phyloP scores from a whole-genome alignment of 2,113 vertebrate species.

The Mesembrinibis cayennensis region DNA sequence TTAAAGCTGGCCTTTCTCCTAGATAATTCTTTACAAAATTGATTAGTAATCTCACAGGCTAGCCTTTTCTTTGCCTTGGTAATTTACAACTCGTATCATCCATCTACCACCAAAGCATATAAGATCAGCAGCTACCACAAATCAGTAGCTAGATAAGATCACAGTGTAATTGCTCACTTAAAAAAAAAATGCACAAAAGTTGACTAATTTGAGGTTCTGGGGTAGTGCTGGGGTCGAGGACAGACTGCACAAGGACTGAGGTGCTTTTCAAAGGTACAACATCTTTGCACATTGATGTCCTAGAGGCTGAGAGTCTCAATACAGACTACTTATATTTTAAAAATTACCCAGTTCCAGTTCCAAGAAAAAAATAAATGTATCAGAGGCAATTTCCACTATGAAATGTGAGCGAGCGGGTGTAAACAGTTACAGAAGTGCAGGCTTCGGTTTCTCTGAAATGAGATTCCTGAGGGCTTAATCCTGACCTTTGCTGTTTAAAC shows the following conservation, averaged over 20 bases:
- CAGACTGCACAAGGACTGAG: background rate
- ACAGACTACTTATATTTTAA: background rate
- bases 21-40: slow-evolving; percentile 33
- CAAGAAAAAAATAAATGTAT: background rate
- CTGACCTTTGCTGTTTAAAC: slow-evolving; percentile 19
- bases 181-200: background rate
- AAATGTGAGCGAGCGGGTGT: background rate
- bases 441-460: background rate
- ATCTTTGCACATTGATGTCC: background rate
- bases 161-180: background rate
- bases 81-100: background rate
- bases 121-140: slow-evolving; percentile 21
- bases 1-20: slow-evolving; percentile 1
- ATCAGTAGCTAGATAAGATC: slow-evolving; percentile 8
- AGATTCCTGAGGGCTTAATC: background rate
- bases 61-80: background rate
- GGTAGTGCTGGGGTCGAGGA: background rate
- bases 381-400: background rate
- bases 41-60: slow-evolving; percentile 21
- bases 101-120: background rate
- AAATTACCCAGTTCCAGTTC: background rate
- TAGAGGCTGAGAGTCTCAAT: background rate
- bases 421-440: background rate
- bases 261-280: background rate
- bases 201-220: background rate